Percentiles rank a stretch among this genome's conserved stretches.
These are phyloP conservation scores for Ceratotherium simum DNA, from an alignment of 2,113 vertebrate species.

Conservation along the genomic window DNA sequence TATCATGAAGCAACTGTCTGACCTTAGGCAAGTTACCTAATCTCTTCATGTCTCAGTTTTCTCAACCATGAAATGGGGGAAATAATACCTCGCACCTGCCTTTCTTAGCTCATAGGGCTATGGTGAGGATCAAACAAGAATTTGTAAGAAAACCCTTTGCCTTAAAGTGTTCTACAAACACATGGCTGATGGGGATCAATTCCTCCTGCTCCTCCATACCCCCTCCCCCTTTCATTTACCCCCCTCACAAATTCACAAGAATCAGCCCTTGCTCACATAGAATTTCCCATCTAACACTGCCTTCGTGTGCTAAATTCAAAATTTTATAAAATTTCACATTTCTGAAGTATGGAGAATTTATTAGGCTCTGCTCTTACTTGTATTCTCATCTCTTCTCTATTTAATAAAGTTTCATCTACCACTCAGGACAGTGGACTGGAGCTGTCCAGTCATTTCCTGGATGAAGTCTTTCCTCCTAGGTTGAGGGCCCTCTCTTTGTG, in stretches of 20 bases:
- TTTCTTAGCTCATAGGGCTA: neutral
- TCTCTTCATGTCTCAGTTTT: constrained; percentile 58
- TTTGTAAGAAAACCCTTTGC: constrained; percentile 19
- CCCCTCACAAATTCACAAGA: neutral
- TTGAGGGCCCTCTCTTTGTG: neutral
- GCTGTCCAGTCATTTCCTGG: neutral
- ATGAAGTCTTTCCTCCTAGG: neutral
- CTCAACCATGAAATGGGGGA: constrained; percentile 59
- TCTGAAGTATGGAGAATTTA: neutral
- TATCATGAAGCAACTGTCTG: constrained; percentile 13
- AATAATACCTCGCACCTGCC: constrained; percentile 53
- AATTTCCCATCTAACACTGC: neutral
- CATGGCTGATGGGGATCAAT: neutral
- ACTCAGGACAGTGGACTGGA: neutral
- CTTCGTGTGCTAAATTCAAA: neutral
- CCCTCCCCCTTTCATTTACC: neutral
- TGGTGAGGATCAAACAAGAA: constrained; percentile 37
- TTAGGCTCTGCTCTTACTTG: neutral
- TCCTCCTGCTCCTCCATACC: neutral
- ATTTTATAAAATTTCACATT: neutral
- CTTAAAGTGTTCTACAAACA: neutral
- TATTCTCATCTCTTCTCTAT: neutral
- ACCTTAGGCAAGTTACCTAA: constrained; percentile 50
- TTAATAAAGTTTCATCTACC: neutral
- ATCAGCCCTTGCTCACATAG: neutral